Evolutionary conservation across 2,888 invertebrate genomes (phyloP), one percentile per base, ranked within the genome.

Genomic region (Drosophila kuntzei): DNA sequence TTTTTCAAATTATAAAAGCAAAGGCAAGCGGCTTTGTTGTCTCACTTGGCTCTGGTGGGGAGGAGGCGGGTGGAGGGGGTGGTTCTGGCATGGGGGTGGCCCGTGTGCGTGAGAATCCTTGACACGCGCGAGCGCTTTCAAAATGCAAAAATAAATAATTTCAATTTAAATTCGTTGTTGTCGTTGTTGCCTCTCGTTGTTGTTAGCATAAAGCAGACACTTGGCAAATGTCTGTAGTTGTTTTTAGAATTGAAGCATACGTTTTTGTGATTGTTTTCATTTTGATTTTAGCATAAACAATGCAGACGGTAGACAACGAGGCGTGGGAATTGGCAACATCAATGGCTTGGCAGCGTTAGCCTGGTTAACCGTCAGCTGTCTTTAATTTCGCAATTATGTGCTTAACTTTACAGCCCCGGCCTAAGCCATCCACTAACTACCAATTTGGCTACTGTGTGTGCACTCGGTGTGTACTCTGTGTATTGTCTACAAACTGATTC

Each of bases 111-210:
- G 78, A 63, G 75, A 86, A 86, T 90, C 90, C 87, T 89, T 84
- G 90, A 90, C 86, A 86, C 86, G 86, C 85, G 85, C 85, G 50
- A 64, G 67, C 66, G 85, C 85, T 85, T 85, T 85, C 60, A 76
- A 89, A 85, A 89, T 87, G 85, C 90, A 86, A 85, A 86, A 86
- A 89, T 84, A 86, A 86, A 86, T 90, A 90, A 86, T 87, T 86
- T 89, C 90, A 87, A 90, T 86, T 90, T 87, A 87, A 90, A 90
- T 80, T 80, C 89, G 66, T 51, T 77, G 82, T 80, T 83, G 60
- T 80, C 73, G 64, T 80, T 64, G 46, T 60, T 73, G 67, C 57
- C 57, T 58, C 36, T 53, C 63, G 49, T 29, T 44, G 54, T 54
- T 34, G 47, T 54, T 62, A 34, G 59, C 46, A 34, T 59, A 43